A percentile compares a stretch with the other conserved stretches of the same genome.
phyloP scores from a whole-genome alignment of 2,888 invertebrate genomes.

The Apamea crenata region DNA sequence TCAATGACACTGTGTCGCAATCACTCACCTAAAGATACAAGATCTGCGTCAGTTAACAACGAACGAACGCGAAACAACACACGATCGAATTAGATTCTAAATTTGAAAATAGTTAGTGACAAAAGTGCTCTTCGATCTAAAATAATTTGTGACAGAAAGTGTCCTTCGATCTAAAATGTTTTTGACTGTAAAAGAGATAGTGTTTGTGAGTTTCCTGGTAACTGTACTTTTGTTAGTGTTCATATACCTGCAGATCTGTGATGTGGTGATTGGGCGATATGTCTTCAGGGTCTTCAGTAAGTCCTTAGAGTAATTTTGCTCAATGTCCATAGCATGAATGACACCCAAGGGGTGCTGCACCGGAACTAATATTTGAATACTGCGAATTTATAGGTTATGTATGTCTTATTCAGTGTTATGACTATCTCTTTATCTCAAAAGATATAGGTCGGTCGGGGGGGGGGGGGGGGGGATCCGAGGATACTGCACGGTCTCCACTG shows the following conservation, averaged over 20 bases:
- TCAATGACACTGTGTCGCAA: conserved; percentile 41
- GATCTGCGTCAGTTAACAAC: conserved; percentile 38
- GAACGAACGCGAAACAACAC: conserved; percentile 46
- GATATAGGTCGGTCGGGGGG: too few species aligned
- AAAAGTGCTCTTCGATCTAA: conserved; percentile 37
- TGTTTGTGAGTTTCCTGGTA: conserved; percentile 76
- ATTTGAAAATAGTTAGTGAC: conserved; percentile 6
- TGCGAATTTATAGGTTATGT: background rate
- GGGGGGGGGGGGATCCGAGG: too few species aligned
- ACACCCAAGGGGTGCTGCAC: background rate
- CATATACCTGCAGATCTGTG: conserved; percentile 82
- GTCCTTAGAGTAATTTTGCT: conserved; percentile 61
- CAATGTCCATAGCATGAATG: background rate
- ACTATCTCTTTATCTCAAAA: background rate
- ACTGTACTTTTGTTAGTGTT: conserved; percentile 76
- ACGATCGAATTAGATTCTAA: conserved; percentile 28
- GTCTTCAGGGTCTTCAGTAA: conserved; percentile 82
- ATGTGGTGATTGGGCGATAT: conserved; percentile 78
- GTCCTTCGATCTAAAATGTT: conserved; percentile 72
- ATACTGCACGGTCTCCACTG: too few species aligned
- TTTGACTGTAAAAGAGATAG: conserved; percentile 76
- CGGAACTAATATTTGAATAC: background rate
- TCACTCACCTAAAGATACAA: conserved; percentile 28
- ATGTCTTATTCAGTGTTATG: background rate
- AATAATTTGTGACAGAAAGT: conserved; percentile 30